Base-by-base conservation (phyloP, 2,797 vertebrate species). In the Salmo trutta region DNA sequence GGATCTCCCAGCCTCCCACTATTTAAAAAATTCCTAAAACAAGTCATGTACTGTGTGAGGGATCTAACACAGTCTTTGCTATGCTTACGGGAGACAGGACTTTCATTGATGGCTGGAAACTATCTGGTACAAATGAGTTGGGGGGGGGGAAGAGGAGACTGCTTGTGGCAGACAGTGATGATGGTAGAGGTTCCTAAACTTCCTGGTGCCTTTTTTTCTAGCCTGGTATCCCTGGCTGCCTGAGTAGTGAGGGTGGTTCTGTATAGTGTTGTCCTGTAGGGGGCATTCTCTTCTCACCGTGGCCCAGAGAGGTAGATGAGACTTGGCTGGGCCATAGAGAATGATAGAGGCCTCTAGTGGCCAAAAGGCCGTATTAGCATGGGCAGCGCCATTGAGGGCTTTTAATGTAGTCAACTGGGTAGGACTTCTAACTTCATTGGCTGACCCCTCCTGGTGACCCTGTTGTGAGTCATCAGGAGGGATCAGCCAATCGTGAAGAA, bases 11-110 rank as follows among this genome's bases (percentile, higher is more conserved):
- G 5, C 47, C 24, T 51, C 24, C 21, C 62, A 52, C 59, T 6
- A n/a, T 47, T 27, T 3, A 36, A 36, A 24, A 47, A 47, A 27
- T 16, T 65, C 76, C 74, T 75, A 87, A 53, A 24, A 73, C 4
- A 79, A 84, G 77, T 83, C 75, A 87, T 82, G 83, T 83, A 78
- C 84, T n/a, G 21, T 65, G 3, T 31, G 24, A 27, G 12, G 47
- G 29, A 21, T 12, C 56, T 72, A 68, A 6, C 65, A 53, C 31
- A 15, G 36, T 24, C 41, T 52, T 76, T 81, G 66, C 75, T 66
- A 41, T 74, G 31, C 73, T 74, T n/a, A 72, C 4, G 5, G 24
- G 71, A 53, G 47, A 10, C 67, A 10, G 31, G 33, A 72, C 21
- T 53, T 21, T 51, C 2, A 3, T 72, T 5, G 21, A 29, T 53